Evolutionary conservation across 2,797 vertebrate species (phyloP).

Genomic region (Chiroxiphia lanceolata): DNA sequence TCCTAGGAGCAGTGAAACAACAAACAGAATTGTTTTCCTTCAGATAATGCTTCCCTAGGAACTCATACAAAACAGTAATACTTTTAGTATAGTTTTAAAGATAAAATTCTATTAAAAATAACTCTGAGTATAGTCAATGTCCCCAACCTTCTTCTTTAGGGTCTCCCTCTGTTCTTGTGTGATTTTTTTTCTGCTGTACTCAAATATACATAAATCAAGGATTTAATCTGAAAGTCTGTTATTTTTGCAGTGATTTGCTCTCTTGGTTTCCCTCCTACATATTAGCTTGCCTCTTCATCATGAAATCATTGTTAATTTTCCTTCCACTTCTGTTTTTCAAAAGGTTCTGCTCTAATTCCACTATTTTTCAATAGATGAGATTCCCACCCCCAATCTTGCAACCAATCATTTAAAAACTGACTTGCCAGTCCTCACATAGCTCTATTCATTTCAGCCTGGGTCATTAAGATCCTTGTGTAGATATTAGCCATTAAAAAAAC

Average conservation of each 20-base stretch:
- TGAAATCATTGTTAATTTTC: constrained; percentile 5
- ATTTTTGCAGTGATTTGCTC: not conserved
- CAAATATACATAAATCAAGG: not conserved
- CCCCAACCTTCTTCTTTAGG: not conserved
- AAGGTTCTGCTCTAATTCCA: not conserved
- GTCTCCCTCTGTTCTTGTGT: not conserved
- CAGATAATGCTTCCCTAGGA: not conserved
- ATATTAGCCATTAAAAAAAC: not conserved
- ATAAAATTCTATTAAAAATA: not conserved
- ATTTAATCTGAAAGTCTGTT: not conserved
- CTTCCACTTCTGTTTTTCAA: not conserved
- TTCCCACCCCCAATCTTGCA: rapidly evolving
- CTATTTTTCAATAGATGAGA: not conserved
- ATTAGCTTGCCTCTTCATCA: constrained; percentile 1
- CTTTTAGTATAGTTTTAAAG: not conserved
- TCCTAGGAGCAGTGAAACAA: not conserved
- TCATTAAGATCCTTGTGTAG: not conserved
- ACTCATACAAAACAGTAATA: not conserved
- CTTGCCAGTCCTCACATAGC: not conserved
- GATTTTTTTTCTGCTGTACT: not conserved
- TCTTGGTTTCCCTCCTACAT: not conserved
- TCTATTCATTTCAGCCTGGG: not conserved
- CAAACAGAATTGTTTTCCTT: not conserved
- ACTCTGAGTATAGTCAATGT: not conserved
- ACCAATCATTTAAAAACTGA: not conserved